Base-by-base conservation (phyloP, 2,797 vertebrate genomes). In the Ciconia nigra region DNA sequence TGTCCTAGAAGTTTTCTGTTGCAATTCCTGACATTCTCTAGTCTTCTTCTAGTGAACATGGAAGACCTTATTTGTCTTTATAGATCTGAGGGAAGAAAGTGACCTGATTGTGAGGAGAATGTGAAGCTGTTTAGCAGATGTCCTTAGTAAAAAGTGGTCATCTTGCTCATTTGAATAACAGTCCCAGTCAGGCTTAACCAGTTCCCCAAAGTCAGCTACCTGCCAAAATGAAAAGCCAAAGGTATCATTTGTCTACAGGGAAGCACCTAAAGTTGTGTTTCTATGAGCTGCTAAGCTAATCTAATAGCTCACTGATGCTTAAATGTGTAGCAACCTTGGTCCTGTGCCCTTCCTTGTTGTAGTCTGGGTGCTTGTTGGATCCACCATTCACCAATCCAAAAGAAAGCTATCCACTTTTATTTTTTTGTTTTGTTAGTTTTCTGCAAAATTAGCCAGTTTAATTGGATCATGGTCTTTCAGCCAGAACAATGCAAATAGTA, bases 281-380 rank as follows among this genome's bases (percentile, higher is more conserved):
- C 42, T 71, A 29, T 51, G 46, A 74, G 31, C 16, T 79, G 15
- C 8, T 52, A 15, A 72, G 29, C 17, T 44, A 37, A 82, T 42
- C 37, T 85, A 46, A 55, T 19, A 59, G 26, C 13, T 83, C 24
- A 42, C 3, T 66, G 37, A 57, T 25, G 31, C 7, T 25, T 79
- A 86, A 83, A 85, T 4, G 4, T 20, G 11, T 54, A 39, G 11
- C 24, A 33, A 13, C 8, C 8, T 65, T 49, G 18, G 3, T 79
- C 9, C 11, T 61, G 24, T 1, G 0, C 8, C 1, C 2, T 57
- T 79, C 5, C 28, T 61, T 61, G 1, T 8, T 46, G 11, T 26
- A 77, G 3, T 22, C 21, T 44, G 21, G 6, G 9, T 76, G 33
- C 25, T 62, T 76, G 19, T 44, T 82, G 25, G 11, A 82, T 46